Evolutionary conservation across 2,888 invertebrate genomes (phyloP).

Genomic region (Acleris laterana): DNA sequence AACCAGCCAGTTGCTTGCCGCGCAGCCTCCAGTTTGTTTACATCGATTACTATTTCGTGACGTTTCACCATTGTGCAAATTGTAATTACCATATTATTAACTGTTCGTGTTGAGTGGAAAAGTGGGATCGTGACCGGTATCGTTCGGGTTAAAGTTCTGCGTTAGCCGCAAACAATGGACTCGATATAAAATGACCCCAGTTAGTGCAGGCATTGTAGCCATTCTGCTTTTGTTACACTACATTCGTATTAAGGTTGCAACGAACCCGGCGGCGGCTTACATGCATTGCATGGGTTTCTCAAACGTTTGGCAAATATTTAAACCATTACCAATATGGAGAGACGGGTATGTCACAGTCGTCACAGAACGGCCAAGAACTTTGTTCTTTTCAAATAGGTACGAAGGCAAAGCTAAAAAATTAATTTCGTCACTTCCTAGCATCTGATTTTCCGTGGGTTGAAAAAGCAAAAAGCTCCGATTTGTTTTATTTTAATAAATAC

Average conservation of each 20-base stretch:
- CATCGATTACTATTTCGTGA: constrained; percentile 57
- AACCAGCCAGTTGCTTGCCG: constrained; percentile 75
- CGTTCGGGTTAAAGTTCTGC: constrained; percentile 18
- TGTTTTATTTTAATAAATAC: not conserved
- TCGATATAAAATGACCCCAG: constrained; percentile 25
- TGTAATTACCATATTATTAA: constrained; percentile 30
- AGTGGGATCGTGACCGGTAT: constrained; percentile 44
- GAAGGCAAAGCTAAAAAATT: not conserved
- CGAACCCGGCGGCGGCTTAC: constrained; percentile 30
- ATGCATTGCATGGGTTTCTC: not conserved
- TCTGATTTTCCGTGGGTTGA: not conserved
- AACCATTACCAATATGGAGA: not conserved
- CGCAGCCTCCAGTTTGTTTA: constrained; percentile 83
- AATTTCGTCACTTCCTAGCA: not conserved
- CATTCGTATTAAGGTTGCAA: constrained; percentile 66
- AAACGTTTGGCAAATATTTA: not conserved
- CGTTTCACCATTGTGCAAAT: constrained; percentile 43
- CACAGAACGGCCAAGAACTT: constrained; percentile 5
- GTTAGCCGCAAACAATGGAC: constrained; percentile 16
- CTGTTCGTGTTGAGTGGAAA: constrained; percentile 38
- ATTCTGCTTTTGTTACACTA: constrained; percentile 53
- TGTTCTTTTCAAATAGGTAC: constrained; percentile 4
- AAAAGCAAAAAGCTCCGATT: too few species aligned
- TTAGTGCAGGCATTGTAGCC: constrained; percentile 54
- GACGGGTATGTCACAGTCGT: not conserved